Conservation (phyloP, 1,140 invertebrate species). For the Heliconius hermathena region DNA sequence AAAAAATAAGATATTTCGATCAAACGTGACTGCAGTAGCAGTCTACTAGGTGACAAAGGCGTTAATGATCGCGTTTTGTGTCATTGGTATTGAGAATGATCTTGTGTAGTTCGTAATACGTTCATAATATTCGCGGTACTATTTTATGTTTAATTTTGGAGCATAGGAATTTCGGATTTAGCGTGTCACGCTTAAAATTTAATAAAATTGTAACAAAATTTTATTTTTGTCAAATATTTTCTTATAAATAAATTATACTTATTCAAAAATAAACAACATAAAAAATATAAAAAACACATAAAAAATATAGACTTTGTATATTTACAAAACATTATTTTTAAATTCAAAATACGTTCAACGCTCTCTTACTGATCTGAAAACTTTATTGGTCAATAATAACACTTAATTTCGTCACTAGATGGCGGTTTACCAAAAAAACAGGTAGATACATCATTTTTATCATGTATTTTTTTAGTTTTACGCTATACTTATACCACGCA, state of each 20-base stretch:
- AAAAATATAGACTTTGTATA: no score
- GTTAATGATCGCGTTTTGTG: neutral
- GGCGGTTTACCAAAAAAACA: neutral
- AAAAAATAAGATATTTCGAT: constrained; percentile 3
- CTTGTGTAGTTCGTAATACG: no score
- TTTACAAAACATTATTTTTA: neutral
- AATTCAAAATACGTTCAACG: neutral
- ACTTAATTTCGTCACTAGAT: neutral
- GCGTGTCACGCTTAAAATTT: no score
- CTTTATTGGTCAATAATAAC: neutral
- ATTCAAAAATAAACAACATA: no score
- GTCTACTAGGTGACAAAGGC: neutral
- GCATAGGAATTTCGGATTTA: no score
- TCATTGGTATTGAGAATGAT: neutral
- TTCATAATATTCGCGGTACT: neutral
- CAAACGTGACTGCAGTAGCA: neutral
- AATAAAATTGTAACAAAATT: no score
- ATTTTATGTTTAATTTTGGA: neutral
- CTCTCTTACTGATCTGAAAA: neutral
- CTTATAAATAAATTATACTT: no score
- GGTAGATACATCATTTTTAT: neutral
- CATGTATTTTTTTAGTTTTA: no score
- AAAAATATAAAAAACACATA: no score
- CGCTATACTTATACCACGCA: no score
- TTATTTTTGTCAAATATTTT: no score